Evolutionary conservation across 1,140 invertebrate species (phyloP), one percentile per base, ranked within the genome.

Genomic region (Bombus soroeensis): DNA sequence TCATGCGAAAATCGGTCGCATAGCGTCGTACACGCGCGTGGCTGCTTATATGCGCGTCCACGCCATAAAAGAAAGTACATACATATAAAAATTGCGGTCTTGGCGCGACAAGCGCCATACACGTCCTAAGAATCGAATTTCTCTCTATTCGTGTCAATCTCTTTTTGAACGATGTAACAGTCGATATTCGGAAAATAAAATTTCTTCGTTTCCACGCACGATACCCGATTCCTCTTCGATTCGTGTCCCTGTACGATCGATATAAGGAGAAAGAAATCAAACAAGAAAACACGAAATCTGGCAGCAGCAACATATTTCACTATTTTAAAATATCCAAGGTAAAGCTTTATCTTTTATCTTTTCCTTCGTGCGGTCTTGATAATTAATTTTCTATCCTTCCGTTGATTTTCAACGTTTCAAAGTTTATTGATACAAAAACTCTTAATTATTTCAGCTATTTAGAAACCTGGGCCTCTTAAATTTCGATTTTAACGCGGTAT

Each of bases 171-270:
- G 88, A 89, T 92, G 90, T 91, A 91, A 75, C 87, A 79, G 87
- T 92, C 73, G 91, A 93, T 94, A 88, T 92, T 91, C 87, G 86
- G 84, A 73, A 90, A 94, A 94, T 93, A 94, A 94, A 93, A 88
- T 93, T 93, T 87, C 88, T 89, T 94, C 87, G 90, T 94, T 94
- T 94, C 93, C 83, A 90, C 47, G 41, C 88, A 85, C 77, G 6
- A 15, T 41, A 37, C 4, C 10, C 72, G 10, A 9, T 3, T 74
- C 12, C 0, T 47, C 9, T 6, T 3, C 18, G 1, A 39, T 37
- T 37, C 68, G 12, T 32, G 13, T 32, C 0, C n/a, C 15, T 32
- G 47, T 53, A 53, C 47, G 47, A 53, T 53, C 43, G 13, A 43
- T 12, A 13, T 43, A 43, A 43, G 18, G 18, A 53, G 22, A 22